Evolutionary conservation across 2,888 invertebrate species (phyloP).

Genomic region (Electrophaes corylata): DNA sequence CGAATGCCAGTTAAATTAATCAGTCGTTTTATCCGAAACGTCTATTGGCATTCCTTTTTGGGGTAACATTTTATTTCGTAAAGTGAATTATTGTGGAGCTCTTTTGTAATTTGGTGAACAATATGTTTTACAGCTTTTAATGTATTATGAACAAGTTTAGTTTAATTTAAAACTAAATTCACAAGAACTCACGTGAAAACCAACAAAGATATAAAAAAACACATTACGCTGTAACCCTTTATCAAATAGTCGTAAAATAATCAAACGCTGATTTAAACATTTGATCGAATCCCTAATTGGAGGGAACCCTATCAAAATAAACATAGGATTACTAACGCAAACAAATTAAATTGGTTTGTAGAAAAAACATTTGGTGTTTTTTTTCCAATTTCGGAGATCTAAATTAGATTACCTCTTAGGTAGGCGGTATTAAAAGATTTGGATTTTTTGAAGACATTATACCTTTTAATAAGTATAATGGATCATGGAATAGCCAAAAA

Average conservation of each 20-base stretch:
- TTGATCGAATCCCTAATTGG: slow-evolving; percentile 52
- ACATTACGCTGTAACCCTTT: slow-evolving; percentile 13
- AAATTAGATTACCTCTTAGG: slow-evolving; percentile 29
- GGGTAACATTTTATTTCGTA: slow-evolving; percentile 42
- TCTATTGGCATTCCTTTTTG: slow-evolving; percentile 39
- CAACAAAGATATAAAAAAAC: slow-evolving; percentile 2
- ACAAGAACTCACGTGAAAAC: neutral
- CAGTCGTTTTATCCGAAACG: slow-evolving; percentile 43
- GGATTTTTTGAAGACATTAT: neutral
- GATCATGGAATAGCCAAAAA: neutral
- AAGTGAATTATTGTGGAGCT: slow-evolving; percentile 38
- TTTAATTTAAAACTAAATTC: neutral
- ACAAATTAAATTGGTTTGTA: slow-evolving; percentile 48
- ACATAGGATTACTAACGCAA: slow-evolving; percentile 47
- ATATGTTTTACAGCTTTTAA: slow-evolving; percentile 2
- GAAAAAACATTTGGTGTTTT: slow-evolving; percentile 38
- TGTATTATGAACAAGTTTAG: neutral
- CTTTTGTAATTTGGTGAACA: slow-evolving; percentile 22
- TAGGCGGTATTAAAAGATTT: slow-evolving; percentile 14
- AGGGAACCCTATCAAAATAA: slow-evolving; percentile 53
- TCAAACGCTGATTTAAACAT: slow-evolving; percentile 34
- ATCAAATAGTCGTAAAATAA: slow-evolving; percentile 24
- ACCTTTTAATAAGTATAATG: too few species aligned
- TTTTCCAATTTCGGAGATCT: slow-evolving; percentile 32
- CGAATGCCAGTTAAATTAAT: slow-evolving; percentile 44